These are phyloP conservation scores for Alectoris magna DNA, from an alignment of 2,797 vertebrate genomes.

Conservation along the genomic window DNA sequence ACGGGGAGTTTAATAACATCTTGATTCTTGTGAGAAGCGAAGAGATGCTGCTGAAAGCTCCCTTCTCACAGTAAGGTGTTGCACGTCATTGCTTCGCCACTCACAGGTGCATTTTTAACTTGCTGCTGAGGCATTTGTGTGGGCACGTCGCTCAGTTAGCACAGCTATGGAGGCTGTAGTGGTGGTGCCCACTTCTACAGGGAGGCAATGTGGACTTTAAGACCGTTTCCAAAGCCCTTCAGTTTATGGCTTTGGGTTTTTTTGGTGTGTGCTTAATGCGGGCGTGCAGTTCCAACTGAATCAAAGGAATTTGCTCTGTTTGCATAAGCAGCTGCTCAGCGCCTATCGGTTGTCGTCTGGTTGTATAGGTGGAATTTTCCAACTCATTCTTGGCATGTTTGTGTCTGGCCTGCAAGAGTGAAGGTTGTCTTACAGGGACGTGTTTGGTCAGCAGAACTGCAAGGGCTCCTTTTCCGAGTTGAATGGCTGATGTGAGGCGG, in stretches of 20 bases:
- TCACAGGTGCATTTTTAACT: neutral
- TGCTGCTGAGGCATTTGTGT: neutral
- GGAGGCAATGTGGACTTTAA: neutral
- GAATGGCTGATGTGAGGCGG: neutral
- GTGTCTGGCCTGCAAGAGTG: rapidly evolving
- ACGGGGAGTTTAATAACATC: neutral
- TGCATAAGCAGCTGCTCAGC: neutral
- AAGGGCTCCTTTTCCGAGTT: neutral
- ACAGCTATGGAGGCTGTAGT: neutral
- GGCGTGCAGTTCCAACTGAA: neutral
- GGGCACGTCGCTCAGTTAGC: too few relatives aligned
- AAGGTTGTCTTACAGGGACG: neutral
- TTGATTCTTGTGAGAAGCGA: neutral
- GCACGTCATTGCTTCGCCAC: neutral
- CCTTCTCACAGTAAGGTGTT: neutral
- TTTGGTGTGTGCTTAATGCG: neutral
- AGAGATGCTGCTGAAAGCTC: neutral
- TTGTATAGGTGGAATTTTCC: neutral
- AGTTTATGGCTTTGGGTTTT: neutral
- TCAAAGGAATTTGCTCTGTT: neutral
- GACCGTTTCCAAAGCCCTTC: neutral
- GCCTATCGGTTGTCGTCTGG: rapidly evolving
- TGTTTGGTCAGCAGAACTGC: neutral
- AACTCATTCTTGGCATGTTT: neutral
- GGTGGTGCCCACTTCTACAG: rapidly evolving